Base-by-base conservation (phyloP, 2,888 invertebrate species). In the Malthinus seriepunctatus region DNA sequence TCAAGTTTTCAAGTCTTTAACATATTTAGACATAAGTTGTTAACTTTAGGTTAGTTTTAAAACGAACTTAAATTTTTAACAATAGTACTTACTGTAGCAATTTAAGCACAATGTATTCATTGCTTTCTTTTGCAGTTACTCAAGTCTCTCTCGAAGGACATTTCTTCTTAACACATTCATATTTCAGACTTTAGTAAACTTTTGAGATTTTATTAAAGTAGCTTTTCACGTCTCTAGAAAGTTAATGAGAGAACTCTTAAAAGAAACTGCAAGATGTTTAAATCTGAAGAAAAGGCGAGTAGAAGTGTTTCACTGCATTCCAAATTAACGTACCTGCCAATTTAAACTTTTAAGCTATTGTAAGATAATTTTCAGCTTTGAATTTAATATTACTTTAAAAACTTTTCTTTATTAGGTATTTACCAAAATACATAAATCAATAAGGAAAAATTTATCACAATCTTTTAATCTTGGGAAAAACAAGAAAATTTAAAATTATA, bases 161-260 rank as follows among this genome's bases (percentile, higher is more conserved):
- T 66, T 63, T 64, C 23, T 23, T 23, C 69, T 65, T 65, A 70
- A 68, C 71, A 71, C 71, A 70, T 71, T 70, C 69, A 67, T 70
- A 71, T 70, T 71, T 69, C 69, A 67, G 64, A 70, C 70, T 69
- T 71, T 67, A 66, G 60, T 64, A 53, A 63, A 67, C 63, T 66
- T 70, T 69, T 63, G 57, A 58, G 67, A 69, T 71, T 70, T 71
- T 71, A 71, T 71, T 56, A 64, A 65, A 68, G 68, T 67, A 67
- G 69, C 69, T 70, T 72, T 70, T 70, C 71, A 71, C 71, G 70
- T 69, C 68, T 70, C 57, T 69, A 69, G 72, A 72, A 73, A 73
- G 71, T 72, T 73, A 73, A 72, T 73, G 72, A 73, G 72, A 71
- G 70, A 65, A 66, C 64, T 66, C 70, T 69, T 68, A 66, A 65